A percentile compares a stretch with the other conserved stretches of the same genome.
Evolutionary conservation across 2,888 invertebrate genomes (phyloP).

Genomic region (Julus scandinavius): DNA sequence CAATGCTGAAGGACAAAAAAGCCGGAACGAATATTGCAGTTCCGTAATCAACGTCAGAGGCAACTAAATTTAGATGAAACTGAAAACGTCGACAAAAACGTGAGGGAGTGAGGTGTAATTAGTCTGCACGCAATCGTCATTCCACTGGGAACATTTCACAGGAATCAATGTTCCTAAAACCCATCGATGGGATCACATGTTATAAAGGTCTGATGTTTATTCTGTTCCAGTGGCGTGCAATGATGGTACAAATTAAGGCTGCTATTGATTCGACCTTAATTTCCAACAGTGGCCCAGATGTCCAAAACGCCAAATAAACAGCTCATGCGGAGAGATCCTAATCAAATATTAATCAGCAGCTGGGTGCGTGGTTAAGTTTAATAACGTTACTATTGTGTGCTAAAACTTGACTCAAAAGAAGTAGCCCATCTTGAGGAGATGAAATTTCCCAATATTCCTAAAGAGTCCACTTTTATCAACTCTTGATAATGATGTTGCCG

Average conservation of each 20-base stretch:
- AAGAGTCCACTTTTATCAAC: too few species aligned
- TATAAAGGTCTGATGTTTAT: neutral
- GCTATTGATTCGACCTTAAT: constrained; percentile 26
- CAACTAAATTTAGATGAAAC: constrained; percentile 2
- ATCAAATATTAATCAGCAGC: constrained; percentile 37
- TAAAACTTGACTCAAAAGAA: too few species aligned
- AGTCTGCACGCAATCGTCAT: neutral
- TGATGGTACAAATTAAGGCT: neutral
- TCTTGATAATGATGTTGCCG: too few species aligned
- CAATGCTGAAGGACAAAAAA: neutral
- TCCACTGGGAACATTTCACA: neutral
- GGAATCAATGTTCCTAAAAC: neutral
- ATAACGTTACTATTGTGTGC: neutral
- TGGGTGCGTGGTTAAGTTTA: neutral
- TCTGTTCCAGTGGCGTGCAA: neutral
- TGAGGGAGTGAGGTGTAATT: neutral
- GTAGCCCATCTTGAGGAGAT: too few species aligned
- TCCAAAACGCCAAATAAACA: neutral
- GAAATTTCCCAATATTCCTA: too few species aligned
- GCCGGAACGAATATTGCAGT: neutral
- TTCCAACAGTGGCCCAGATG: constrained; percentile 26
- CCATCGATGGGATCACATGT: neutral
- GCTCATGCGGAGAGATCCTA: neutral
- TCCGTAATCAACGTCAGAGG: constrained; percentile 37
- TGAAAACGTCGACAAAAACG: neutral